phyloP scores from a whole-genome alignment of 2,888 invertebrate genomes.

The Acronicta leporina region DNA sequence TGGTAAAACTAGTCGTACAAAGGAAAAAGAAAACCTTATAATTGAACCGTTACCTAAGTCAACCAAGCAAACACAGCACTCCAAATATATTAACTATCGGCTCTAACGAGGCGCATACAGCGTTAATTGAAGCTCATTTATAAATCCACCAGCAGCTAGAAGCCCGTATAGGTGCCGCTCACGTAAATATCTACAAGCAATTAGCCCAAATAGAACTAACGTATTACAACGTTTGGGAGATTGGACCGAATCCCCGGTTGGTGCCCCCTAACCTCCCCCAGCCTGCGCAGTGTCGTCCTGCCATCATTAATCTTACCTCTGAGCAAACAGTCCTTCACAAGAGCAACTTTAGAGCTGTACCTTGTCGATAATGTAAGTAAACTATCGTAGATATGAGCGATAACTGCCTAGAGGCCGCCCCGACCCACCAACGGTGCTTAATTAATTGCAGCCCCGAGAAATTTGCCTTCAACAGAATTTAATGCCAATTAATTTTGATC shows the following conservation, averaged over 20 bases:
- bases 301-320: slow-evolving; percentile 85
- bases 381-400: slow-evolving; percentile 69
- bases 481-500: slow-evolving; percentile 56
- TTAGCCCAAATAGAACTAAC: slow-evolving; percentile 70
- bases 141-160: slow-evolving; percentile 64
- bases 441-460: slow-evolving; percentile 64
- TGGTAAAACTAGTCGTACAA: no score
- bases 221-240: slow-evolving; percentile 61
- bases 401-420: slow-evolving; percentile 52
- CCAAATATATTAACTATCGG: slow-evolving; percentile 49
- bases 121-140: slow-evolving; percentile 73
- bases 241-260: slow-evolving; percentile 64
- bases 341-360: slow-evolving; percentile 74
- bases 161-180: slow-evolving; percentile 59
- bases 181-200: slow-evolving; percentile 74
- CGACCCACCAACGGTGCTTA: slow-evolving; percentile 41
- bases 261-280: slow-evolving; percentile 52
- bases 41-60: slow-evolving; percentile 35
- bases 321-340: slow-evolving; percentile 74
- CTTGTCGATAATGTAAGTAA: slow-evolving; percentile 74
- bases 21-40: neutral
- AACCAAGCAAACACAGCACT: slow-evolving; percentile 34
- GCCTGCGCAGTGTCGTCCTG: slow-evolving; percentile 73
- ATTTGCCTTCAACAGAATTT: slow-evolving; percentile 56
- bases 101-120: slow-evolving; percentile 47